Conservation (phyloP, 2,113 vertebrate genomes). For the Proteles cristata region DNA sequence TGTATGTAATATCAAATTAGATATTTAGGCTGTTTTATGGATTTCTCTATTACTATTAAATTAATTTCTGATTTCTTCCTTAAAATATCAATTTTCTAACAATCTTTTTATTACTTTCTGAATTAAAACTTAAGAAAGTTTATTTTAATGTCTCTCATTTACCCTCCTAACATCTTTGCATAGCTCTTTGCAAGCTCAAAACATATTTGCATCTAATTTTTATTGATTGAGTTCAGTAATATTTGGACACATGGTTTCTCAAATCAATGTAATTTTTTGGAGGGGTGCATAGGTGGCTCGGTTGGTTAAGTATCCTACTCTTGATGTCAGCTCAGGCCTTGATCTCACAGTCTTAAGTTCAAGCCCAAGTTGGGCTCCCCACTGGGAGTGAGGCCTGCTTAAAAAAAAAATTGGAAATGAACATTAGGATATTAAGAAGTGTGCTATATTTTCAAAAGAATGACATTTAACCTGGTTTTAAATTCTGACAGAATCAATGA, state of each 20-base stretch:
- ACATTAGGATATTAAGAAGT: not conserved
- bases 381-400: too few species aligned
- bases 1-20: not conserved
- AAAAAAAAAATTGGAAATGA: not conserved
- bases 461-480: not conserved
- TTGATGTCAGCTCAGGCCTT: too few species aligned
- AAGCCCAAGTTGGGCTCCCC: too few species aligned
- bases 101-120: not conserved
- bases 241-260: slow-evolving; percentile 2
- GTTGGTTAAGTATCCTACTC: too few species aligned
- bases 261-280: not conserved
- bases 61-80: not conserved
- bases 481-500: not conserved
- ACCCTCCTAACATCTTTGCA: not conserved
- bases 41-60: not conserved
- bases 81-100: not conserved
- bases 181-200: slow-evolving; percentile 5
- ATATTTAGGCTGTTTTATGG: not conserved
- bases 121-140: slow-evolving; percentile 4
- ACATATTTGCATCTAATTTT: not conserved
- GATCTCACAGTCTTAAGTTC: too few species aligned
- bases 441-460: not conserved
- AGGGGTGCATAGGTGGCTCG: too few species aligned
- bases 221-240: not conserved
- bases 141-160: not conserved